Conservation (phyloP, 2,888 invertebrate species). For the Dexiosoma caninum region DNA sequence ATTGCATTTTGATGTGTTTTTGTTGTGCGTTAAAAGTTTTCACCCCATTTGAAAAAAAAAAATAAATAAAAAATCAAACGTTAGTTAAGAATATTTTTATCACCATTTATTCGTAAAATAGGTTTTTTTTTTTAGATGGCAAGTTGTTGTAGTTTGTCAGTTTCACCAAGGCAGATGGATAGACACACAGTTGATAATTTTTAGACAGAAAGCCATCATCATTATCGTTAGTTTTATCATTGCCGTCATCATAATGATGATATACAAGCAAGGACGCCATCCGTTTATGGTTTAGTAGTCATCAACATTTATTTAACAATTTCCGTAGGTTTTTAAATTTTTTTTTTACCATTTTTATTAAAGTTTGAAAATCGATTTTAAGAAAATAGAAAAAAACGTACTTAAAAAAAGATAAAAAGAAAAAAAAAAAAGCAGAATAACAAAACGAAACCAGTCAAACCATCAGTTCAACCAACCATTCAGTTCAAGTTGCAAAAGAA, state of each 20-base stretch:
- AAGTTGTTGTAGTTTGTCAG: constrained; percentile 28
- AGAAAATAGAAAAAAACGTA: constrained; percentile 6
- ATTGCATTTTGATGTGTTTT: constrained; percentile 70
- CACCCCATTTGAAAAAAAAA: not conserved
- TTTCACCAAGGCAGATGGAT: constrained; percentile 20
- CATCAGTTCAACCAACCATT: constrained; percentile 49
- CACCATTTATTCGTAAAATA: constrained; percentile 43
- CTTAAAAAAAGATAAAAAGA: not conserved
- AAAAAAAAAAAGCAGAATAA: constrained; percentile 1
- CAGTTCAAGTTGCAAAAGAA: constrained; percentile 36
- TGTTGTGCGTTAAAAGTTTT: constrained; percentile 43
- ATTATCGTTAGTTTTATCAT: constrained; percentile 57
- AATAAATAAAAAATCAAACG: not conserved
- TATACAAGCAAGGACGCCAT: constrained; percentile 39
- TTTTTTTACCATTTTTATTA: constrained; percentile 39
- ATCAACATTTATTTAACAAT: constrained; percentile 71
- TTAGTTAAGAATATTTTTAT: constrained; percentile 56
- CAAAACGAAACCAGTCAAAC: constrained; percentile 33
- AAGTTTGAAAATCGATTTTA: constrained; percentile 69
- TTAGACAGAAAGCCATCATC: constrained; percentile 57
- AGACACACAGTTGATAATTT: constrained; percentile 33
- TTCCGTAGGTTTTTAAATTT: constrained; percentile 65
- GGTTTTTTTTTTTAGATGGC: constrained; percentile 17
- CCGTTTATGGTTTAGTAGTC: constrained; percentile 60
- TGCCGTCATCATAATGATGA: constrained; percentile 5